Conservation (phyloP, 2,113 vertebrate species). For the Cololabis saira region DNA sequence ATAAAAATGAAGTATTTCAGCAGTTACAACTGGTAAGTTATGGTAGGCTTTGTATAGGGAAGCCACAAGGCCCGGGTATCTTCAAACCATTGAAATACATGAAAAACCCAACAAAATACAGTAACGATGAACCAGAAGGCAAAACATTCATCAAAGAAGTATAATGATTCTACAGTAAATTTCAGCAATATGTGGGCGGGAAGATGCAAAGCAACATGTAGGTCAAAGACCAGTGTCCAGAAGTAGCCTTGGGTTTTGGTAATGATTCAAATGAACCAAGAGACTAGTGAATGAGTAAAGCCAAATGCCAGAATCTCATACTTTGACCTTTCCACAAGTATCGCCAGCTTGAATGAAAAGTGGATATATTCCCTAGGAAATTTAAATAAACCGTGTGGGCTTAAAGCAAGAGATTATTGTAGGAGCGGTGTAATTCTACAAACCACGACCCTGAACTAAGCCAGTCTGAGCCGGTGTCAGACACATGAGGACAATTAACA, state of each 20-base stretch:
- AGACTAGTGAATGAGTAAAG: slow-evolving; percentile 45
- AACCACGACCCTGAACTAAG: slow-evolving; percentile 66
- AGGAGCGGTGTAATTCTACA: slow-evolving; percentile 49
- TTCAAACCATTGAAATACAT: too few relatives aligned
- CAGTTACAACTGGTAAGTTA: too few relatives aligned
- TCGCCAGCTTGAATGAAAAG: slow-evolving; percentile 47
- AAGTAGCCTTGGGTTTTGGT: slow-evolving; percentile 57
- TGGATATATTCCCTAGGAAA: slow-evolving; percentile 46
- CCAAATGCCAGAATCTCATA: slow-evolving; percentile 62
- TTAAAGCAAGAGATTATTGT: slow-evolving; percentile 64
- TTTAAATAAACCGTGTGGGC: slow-evolving; percentile 49
- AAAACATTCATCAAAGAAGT: too few relatives aligned
- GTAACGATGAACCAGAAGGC: too few relatives aligned
- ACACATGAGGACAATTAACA: slow-evolving; percentile 65
- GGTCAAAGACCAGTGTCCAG: slow-evolving; percentile 49
- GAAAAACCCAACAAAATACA: too few relatives aligned
- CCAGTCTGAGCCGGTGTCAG: slow-evolving; percentile 64
- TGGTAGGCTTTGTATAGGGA: too few relatives aligned
- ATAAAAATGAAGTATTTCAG: too few relatives aligned
- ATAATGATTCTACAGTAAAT: slow-evolving; percentile 7
- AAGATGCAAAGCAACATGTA: slow-evolving; percentile 18
- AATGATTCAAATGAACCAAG: slow-evolving; percentile 51
- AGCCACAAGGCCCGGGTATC: too few relatives aligned
- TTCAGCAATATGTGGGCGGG: slow-evolving; percentile 49
- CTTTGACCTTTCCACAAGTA: slow-evolving; percentile 68